Evolutionary conservation across 2,888 invertebrate genomes (phyloP), one percentile per base, ranked within the genome.

Genomic region (Autographa gamma): DNA sequence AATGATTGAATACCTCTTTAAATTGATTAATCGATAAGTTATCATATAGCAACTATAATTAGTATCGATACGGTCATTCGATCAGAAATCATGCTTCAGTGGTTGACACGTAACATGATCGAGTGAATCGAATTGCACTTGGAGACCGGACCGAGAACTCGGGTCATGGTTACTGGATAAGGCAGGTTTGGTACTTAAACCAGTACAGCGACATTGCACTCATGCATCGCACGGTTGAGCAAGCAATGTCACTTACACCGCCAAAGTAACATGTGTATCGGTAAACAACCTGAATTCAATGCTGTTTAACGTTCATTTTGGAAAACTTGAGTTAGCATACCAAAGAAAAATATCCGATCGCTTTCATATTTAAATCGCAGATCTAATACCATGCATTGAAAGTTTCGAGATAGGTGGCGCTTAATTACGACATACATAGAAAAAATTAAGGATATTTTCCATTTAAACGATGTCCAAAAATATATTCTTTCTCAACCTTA

Each of bases 131-230:
- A 58, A 60, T 41, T 32, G 32, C 54, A 60, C 63, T 31, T 32
- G 54, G 43, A n/a, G 19, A 66, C 34, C 56, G 34, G 64, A 59
- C 59, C 60, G n/a, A 69, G 58, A 59, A 66, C 32, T 38, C 62
- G 62, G 77, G 68, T 78, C 74, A 81, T 38, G 74, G 68, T 62
- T 60, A 56, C 7, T 56, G 54, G 54, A 56, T 56, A 71, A 14
- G 52, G 14, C 54, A 41, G 9, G 13, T n/a, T 34, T 69, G 63
- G 60, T 61, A 38, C 43, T 67, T 58, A 32, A 63, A 78, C 79
- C 18, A 65, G 69, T 70, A 13, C 14, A 25, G 58, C 52, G 48
- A 38, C 18, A 56, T 38, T 56, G 54, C 54, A 56, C 54, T 56
- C 25, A 56, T 25, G 13, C 54, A 56, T 56, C 25, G 54, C 19